phyloP scores from a whole-genome alignment of 2,888 invertebrate genomes.

The Apamea anceps region DNA sequence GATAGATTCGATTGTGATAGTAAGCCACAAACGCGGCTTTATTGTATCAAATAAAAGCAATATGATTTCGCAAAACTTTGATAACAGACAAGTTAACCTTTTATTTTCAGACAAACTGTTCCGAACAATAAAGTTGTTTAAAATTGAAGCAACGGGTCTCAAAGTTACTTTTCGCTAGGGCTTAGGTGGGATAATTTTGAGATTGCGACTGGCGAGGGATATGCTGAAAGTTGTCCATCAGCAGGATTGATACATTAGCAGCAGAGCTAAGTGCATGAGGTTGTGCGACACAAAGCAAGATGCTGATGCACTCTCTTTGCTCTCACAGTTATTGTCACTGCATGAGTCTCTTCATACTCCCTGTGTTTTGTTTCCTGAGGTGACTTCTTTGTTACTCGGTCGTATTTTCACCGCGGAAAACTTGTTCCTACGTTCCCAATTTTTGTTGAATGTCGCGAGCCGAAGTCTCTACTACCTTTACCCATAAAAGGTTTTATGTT shows the following conservation, averaged over 20 bases:
- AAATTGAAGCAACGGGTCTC: constrained; percentile 23
- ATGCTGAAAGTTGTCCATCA: constrained; percentile 71
- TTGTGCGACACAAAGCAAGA: constrained; percentile 74
- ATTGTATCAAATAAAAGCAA: constrained; percentile 57
- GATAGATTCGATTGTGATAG: constrained; percentile 55
- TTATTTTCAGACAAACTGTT: constrained; percentile 47
- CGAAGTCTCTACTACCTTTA: constrained; percentile 20
- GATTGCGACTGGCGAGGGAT: constrained; percentile 21
- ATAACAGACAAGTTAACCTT: constrained; percentile 50
- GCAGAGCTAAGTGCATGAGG: constrained; percentile 69
- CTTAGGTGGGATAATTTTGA: constrained; percentile 13
- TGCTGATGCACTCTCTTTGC: constrained; percentile 78
- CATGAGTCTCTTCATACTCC: constrained; percentile 62
- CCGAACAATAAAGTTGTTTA: constrained; percentile 43
- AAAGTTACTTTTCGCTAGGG: constrained; percentile 14
- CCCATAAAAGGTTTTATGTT: constrained; percentile 56
- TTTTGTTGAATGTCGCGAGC: constrained; percentile 46
- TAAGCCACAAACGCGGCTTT: constrained; percentile 49
- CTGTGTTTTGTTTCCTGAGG: constrained; percentile 62
- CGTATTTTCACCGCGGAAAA: constrained; percentile 51
- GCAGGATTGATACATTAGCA: constrained; percentile 79
- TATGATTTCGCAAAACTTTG: constrained; percentile 47
- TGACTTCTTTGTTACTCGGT: constrained; percentile 43
- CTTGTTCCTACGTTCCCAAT: constrained; percentile 50
- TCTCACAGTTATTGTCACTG: constrained; percentile 80